A percentile compares a stretch with the other conserved stretches of the same genome.
Conservation (phyloP, 2,113 vertebrate species). For the Vireo altiloquus region DNA sequence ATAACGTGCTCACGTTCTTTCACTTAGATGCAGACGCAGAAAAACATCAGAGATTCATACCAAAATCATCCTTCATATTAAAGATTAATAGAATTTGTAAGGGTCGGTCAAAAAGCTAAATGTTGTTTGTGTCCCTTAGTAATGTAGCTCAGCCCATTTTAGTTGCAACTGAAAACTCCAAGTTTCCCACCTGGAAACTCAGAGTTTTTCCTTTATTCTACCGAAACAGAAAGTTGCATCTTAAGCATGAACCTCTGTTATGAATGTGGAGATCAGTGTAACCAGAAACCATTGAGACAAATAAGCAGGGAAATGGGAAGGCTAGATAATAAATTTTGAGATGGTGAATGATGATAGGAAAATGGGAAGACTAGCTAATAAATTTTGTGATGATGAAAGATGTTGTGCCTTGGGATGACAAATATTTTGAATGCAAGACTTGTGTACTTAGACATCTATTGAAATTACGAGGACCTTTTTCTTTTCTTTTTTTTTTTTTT, state of each 20-base stretch:
- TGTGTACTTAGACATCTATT: background rate
- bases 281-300: background rate
- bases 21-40: background rate
- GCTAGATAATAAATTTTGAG: background rate
- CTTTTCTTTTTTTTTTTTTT: background rate
- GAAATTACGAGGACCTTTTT: background rate
- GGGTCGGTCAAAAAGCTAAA: background rate
- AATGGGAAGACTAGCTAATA: background rate
- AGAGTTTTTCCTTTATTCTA: background rate
- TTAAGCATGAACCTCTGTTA: background rate
- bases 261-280: background rate
- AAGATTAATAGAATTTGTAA: background rate
- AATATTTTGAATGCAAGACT: background rate
- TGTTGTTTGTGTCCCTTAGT: background rate
- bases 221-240: background rate
- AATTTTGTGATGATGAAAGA: background rate
- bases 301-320: background rate
- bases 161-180: background rate
- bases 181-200: background rate
- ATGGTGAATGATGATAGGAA: background rate
- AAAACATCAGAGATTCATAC: background rate
- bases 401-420: background rate
- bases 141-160: background rate
- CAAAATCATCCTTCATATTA: background rate
- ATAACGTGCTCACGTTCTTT: background rate